Evolutionary conservation across 2,113 vertebrate genomes (phyloP).

Genomic region (Coracopsis vasa): DNA sequence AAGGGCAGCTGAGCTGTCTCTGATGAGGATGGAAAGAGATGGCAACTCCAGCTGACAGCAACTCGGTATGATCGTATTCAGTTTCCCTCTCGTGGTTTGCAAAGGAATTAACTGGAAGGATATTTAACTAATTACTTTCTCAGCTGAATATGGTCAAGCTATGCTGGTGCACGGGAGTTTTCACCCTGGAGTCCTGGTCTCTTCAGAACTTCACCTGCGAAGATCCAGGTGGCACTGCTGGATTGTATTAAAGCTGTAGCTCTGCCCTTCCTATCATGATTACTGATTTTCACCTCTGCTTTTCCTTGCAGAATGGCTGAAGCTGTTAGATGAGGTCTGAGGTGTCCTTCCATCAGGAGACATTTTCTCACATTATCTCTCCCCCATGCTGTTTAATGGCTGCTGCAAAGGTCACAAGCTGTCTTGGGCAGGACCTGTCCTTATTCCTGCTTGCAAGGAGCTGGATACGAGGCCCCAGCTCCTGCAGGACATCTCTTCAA

Average conservation of each 20-base stretch:
- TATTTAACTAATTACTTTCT: slow-evolving; percentile 16
- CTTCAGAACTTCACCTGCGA: background rate
- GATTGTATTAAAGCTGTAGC: background rate
- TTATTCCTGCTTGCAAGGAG: background rate
- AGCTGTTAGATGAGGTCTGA: background rate
- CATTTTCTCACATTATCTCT: background rate
- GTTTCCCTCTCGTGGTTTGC: slow-evolving; percentile 47
- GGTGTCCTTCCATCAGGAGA: background rate
- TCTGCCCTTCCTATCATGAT: background rate
- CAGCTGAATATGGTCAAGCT: background rate
- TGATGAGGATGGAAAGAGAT: background rate
- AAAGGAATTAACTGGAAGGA: slow-evolving; percentile 26
- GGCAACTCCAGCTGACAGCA: background rate
- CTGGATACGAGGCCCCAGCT: background rate
- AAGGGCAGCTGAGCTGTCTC: background rate
- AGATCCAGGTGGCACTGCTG: background rate
- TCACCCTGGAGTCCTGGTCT: background rate
- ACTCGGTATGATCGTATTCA: background rate
- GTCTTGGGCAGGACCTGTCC: background rate
- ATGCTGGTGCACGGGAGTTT: fast-evolving
- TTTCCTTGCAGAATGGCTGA: background rate
- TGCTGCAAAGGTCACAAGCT: background rate
- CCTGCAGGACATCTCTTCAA: background rate
- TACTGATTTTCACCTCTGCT: background rate
- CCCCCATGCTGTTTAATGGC: background rate